These are phyloP conservation scores for Rhabdophis nuchalis DNA, from an alignment of 2,797 vertebrate species.

Conservation along the genomic window DNA sequence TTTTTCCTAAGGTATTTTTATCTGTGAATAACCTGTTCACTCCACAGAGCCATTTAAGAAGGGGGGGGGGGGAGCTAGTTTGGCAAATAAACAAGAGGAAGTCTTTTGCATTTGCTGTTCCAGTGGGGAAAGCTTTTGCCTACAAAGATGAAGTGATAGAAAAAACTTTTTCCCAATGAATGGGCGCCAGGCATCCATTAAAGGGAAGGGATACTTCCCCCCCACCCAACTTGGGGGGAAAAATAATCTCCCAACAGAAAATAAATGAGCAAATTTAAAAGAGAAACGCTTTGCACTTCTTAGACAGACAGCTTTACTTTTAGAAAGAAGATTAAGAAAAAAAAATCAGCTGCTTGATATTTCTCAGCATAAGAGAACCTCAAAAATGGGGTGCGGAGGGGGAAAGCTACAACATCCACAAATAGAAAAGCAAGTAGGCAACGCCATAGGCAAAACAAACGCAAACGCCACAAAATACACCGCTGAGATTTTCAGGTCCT, in stretches of 20 bases:
- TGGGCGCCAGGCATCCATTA: too few relatives aligned
- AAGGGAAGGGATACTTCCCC: neutral
- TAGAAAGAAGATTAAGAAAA: neutral
- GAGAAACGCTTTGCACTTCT: neutral
- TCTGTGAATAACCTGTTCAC: neutral
- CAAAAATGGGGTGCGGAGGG: neutral
- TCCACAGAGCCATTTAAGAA: neutral
- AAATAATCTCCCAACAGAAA: neutral
- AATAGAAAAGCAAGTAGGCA: neutral
- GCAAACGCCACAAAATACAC: neutral
- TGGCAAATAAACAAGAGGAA: neutral
- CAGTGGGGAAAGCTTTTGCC: neutral
- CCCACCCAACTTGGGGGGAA: too few relatives aligned
- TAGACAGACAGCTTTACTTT: neutral
- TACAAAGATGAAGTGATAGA: neutral
- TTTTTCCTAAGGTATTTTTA: neutral
- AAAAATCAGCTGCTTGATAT: neutral
- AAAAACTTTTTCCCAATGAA: neutral
- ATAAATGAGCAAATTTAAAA: neutral
- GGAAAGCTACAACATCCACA: neutral
- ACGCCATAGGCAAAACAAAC: neutral
- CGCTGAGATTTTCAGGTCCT: neutral
- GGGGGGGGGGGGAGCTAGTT: too few relatives aligned
- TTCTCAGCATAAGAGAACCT: neutral
- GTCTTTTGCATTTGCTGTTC: neutral